Base-by-base conservation (phyloP, 2,113 vertebrate species). In the Brachyhypopomus gauderio region DNA sequence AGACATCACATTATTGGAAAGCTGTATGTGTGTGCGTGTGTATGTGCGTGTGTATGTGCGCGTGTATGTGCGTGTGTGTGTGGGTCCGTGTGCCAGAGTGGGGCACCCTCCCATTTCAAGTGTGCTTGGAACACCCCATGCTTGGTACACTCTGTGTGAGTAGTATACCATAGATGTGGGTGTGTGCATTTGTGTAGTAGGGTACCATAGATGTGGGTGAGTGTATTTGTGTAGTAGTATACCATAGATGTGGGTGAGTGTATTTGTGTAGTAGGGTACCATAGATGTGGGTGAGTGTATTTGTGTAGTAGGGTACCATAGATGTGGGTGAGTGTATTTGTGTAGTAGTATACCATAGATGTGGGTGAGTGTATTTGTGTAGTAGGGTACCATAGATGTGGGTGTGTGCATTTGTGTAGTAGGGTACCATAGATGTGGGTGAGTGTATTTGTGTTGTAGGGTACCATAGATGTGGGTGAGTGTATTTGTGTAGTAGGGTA, bases 151-250 rank as follows among this genome's bases (percentile, higher is more conserved):
- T 52, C 45, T 12, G 62, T 71, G 75, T 66, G 22, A 48, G 63
- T 56, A 62, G 19, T 22, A 25, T 59, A 16, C n/a, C 19, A 19
- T 38, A 4, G 20, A 20, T 64, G 55, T 62, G 52, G 70, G 71
- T 85, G n/a, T 84, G 79, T 74, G 52, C 23, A 23, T 66, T 52
- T 80, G 48, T 76, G 72, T 72, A 30, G 8, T 77, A 38, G 66
- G 63, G 38, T 55, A 59, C 27, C 60, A 16, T 77, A n/a, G 67
- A 27, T 58, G 72, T 74, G n/a, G n/a, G 71, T 75, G 79, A 55
- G 63, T 70, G 9, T 30, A 9, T 56, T 25, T 75, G 59, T 55
- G 48, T 30, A n/a, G 2, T 30, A 30, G 30, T 45, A 60, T 52
- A 52, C 2, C 14, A 12, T 52, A 14, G 45, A 30, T 30, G 67